A percentile compares a stretch with the other conserved stretches of the same genome.
Evolutionary conservation across 2,888 invertebrate species (phyloP).

Genomic region (Nezara viridula): DNA sequence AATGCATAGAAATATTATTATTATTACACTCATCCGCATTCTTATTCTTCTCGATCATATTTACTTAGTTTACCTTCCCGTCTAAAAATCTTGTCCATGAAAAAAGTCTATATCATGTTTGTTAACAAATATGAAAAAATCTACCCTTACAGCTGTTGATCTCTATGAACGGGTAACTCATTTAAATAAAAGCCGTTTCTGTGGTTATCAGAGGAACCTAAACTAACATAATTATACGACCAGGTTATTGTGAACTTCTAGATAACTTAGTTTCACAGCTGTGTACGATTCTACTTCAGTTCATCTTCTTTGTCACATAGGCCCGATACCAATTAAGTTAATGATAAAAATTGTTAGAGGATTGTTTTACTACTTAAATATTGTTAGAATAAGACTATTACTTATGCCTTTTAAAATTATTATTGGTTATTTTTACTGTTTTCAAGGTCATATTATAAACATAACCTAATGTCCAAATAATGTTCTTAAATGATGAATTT

Average conservation of each 20-base stretch:
- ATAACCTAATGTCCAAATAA: neutral
- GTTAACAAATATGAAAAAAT: neutral
- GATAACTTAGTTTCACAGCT: slow-evolving; percentile 22
- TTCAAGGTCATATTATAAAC: neutral
- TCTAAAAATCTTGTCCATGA: neutral
- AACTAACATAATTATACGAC: neutral
- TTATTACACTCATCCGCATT: neutral
- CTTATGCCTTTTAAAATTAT: neutral
- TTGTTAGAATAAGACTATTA: neutral
- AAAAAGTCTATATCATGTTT: neutral
- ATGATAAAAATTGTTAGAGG: neutral
- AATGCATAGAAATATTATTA: slow-evolving; percentile 14
- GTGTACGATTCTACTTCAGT: neutral
- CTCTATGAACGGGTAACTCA: neutral
- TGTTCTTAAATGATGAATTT: neutral
- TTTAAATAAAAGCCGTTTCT: neutral
- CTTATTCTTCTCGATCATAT: slow-evolving; percentile 38
- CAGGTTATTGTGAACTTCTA: neutral
- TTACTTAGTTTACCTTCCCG: neutral
- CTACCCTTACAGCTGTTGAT: neutral
- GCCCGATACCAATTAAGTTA: neutral
- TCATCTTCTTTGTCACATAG: neutral
- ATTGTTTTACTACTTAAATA: neutral
- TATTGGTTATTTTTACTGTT: neutral
- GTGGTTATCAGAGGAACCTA: neutral